Percentiles rank a stretch among this genome's conserved stretches.
Evolutionary conservation across 2,888 invertebrate species (phyloP).

Genomic region (Platycheirus albimanus): DNA sequence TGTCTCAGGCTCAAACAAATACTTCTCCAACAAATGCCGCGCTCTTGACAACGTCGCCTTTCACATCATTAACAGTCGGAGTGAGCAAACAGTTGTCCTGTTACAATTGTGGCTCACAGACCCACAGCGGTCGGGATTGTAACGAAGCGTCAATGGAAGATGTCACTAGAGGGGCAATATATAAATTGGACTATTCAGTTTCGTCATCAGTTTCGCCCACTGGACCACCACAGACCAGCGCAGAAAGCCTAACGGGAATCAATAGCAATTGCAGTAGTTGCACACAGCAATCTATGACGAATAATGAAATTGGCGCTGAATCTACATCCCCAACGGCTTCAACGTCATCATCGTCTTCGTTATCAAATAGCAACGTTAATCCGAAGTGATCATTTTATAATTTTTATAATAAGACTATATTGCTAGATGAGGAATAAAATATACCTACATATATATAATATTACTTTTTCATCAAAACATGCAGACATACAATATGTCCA

Average conservation of each 20-base stretch:
- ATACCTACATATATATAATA: constrained; percentile 34
- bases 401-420: constrained; percentile 65
- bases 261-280: constrained; percentile 58
- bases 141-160: constrained; percentile 96
- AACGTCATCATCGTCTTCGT: constrained; percentile 75
- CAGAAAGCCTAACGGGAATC: constrained; percentile 39
- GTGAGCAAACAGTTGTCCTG: constrained; percentile 85
- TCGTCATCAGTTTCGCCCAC: constrained; percentile 63
- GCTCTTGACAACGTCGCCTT: constrained; percentile 77
- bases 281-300: constrained; percentile 63
- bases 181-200: constrained; percentile 86
- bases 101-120: constrained; percentile 95
- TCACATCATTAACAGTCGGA: constrained; percentile 77
- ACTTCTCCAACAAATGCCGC: constrained; percentile 82
- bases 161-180: constrained; percentile 89
- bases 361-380: constrained; percentile 75
- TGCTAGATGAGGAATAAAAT: constrained; percentile 64
- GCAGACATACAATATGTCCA: constrained; percentile 51
- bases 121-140: constrained; percentile 93
- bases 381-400: constrained; percentile 76
- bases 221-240: constrained; percentile 44
- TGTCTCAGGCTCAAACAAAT: constrained; percentile 79
- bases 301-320: constrained; percentile 73
- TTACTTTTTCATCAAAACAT: constrained; percentile 57
- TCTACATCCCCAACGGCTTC: constrained; percentile 75